Evolutionary conservation across 2,113 vertebrate species (phyloP).

Genomic region (Corythaixoides concolor): DNA sequence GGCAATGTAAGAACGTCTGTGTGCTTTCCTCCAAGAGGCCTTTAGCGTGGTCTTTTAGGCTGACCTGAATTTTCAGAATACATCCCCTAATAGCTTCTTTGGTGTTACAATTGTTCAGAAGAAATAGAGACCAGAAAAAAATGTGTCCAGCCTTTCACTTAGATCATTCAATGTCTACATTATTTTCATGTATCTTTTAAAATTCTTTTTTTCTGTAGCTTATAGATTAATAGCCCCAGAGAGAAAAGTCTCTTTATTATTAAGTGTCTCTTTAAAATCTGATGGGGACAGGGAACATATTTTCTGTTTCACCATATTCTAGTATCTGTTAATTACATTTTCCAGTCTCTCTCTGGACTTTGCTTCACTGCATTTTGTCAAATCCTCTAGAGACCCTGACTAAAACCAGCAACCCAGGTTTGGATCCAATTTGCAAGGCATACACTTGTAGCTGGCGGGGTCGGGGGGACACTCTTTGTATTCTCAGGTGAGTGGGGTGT

Average conservation of each 20-base stretch:
- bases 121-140: not conserved
- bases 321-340: not conserved
- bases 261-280: not conserved
- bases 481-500: not conserved
- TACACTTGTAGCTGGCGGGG: not conserved
- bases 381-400: not conserved
- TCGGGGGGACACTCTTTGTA: not conserved
- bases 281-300: not conserved
- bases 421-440: not conserved
- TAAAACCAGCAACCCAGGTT: not conserved
- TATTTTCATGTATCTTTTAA: not conserved
- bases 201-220: not conserved
- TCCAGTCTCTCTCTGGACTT: not conserved
- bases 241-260: not conserved
- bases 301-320: not conserved
- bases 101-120: not conserved
- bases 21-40: not conserved
- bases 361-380: not conserved
- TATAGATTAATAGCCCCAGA: not conserved
- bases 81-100: not conserved
- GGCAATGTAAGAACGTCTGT: not conserved
- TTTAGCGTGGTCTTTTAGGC: not conserved
- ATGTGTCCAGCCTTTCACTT: not conserved
- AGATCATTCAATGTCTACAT: not conserved
- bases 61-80: not conserved